These are phyloP conservation scores for Saxicola maurus DNA, from an alignment of 2,797 vertebrate species.

Conservation along the genomic window DNA sequence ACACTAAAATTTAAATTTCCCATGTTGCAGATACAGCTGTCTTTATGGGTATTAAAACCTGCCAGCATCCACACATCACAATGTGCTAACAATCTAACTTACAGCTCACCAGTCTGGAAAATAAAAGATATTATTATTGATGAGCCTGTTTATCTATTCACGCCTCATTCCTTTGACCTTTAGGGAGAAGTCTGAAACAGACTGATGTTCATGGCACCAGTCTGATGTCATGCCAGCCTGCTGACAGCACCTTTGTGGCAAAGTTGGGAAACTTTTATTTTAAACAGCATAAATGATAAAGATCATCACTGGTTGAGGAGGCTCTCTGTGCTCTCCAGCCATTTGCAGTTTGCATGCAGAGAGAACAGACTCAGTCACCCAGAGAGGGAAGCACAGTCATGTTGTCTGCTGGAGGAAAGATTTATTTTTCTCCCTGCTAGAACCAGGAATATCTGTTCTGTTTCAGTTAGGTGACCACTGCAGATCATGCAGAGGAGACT, in stretches of 20 bases:
- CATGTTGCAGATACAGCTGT: neutral
- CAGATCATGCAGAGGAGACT: neutral
- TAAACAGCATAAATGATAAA: neutral
- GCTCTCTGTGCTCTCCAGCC: neutral
- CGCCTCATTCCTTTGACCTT: neutral
- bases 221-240: neutral
- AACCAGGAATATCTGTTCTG: neutral
- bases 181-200: neutral
- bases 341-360: neutral
- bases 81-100: neutral
- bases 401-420: neutral
- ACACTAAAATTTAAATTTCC: constrained; percentile 21
- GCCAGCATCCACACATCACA: neutral
- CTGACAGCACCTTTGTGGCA: neutral
- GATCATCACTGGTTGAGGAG: neutral
- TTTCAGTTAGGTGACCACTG: neutral
- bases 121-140: constrained; percentile 27
- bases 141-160: constrained; percentile 12
- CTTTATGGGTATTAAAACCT: constrained; percentile 4
- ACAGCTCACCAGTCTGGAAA: constrained; percentile 13
- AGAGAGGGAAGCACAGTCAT: neutral
- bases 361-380: neutral
- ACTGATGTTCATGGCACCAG: neutral
- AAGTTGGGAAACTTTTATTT: neutral
- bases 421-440: neutral